Conservation (phyloP, 2,888 invertebrate species). For the Tineola bisselliella region DNA sequence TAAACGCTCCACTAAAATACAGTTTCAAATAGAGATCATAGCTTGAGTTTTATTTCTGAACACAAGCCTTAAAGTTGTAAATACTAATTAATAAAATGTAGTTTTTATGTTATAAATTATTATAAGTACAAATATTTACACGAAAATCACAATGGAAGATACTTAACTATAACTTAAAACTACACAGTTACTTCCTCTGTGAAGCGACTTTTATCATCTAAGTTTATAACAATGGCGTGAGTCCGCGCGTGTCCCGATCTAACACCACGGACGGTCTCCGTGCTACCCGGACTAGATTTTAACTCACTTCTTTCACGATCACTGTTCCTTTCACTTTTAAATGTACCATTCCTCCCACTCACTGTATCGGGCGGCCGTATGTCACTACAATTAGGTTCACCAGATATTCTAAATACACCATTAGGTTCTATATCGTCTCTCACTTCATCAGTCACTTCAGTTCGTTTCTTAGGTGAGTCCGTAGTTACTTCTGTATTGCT, state of each 20-base stretch:
- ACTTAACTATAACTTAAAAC: constrained; percentile 15
- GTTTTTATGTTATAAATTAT: too few species aligned
- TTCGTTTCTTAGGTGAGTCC: constrained; percentile 47
- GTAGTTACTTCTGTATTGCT: constrained; percentile 54
- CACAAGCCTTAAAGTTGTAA: too few species aligned
- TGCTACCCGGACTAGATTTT: constrained; percentile 45
- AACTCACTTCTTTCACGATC: constrained; percentile 36
- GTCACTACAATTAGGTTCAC: constrained; percentile 55
- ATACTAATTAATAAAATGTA: too few species aligned
- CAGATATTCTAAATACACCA: constrained; percentile 58
- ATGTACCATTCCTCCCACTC: constrained; percentile 35
- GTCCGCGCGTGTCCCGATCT: constrained; percentile 76
- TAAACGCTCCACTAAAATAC: too few species aligned
- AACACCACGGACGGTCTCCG: constrained; percentile 47
- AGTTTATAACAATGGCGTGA: constrained; percentile 81
- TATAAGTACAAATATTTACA: constrained; percentile 17
- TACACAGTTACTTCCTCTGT: constrained; percentile 85
- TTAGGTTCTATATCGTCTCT: constrained; percentile 38
- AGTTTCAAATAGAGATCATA: too few species aligned
- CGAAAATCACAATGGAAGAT: constrained; percentile 10
- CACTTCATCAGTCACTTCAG: constrained; percentile 34
- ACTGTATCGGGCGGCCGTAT: constrained; percentile 47
- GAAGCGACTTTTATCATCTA: constrained; percentile 82
- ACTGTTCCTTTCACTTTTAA: constrained; percentile 30
- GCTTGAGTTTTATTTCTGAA: too few species aligned